These are phyloP conservation scores for Siniperca undulata DNA, from an alignment of 2,797 vertebrate genomes.

Conservation along the genomic window DNA sequence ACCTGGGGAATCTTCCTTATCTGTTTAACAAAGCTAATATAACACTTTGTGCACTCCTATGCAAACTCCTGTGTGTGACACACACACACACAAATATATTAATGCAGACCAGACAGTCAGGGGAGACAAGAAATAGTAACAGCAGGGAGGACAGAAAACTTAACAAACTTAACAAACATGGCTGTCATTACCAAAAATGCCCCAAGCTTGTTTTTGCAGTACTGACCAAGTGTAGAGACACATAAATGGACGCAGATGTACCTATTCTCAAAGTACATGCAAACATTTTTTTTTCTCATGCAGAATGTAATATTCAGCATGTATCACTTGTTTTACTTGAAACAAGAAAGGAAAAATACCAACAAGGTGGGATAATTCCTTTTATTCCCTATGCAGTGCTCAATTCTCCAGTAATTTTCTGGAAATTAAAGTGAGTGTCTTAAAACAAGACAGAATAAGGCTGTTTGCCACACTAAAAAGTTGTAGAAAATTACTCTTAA, in stretches of 20 bases:
- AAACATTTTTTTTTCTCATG: background rate
- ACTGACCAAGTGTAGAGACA: background rate
- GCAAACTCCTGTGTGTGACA: constrained; percentile 32
- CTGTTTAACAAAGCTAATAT: constrained; percentile 65
- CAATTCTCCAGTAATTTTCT: background rate
- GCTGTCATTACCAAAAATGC: constrained; percentile 13
- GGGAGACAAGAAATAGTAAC: constrained; percentile 19
- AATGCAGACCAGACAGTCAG: constrained; percentile 9
- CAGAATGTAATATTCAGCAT: background rate
- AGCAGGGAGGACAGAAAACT: constrained; percentile 9
- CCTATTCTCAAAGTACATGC: background rate
- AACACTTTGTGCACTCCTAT: constrained; percentile 48
- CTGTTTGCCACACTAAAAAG: background rate
- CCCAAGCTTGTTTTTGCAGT: background rate
- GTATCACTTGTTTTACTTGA: background rate
- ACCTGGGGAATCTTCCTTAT: constrained; percentile 61
- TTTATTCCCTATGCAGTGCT: background rate
- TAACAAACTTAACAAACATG: constrained; percentile 4
- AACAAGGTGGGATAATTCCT: background rate
- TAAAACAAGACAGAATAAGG: background rate
- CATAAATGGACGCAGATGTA: background rate
- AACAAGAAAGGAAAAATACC: background rate
- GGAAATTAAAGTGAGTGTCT: background rate
- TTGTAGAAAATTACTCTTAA: background rate
- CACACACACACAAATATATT: background rate